Conservation (phyloP, 2,888 invertebrate species). For the Thyatira batis region DNA sequence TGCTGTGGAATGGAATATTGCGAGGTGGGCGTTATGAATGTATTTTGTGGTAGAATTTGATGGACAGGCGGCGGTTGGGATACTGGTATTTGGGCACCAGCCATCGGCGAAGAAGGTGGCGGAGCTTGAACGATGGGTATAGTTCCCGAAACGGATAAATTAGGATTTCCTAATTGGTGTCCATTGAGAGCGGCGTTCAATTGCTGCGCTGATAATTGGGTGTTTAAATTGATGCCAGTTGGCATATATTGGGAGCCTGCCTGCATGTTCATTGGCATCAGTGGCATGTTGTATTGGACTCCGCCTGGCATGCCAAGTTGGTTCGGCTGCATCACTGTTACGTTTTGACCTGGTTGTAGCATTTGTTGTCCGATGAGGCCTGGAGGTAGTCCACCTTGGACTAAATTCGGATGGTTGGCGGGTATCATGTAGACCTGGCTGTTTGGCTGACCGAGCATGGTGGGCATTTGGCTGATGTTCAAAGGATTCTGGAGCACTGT, state of each 20-base stretch:
- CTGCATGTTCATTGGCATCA: constrained; percentile 74
- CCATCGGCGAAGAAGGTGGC: constrained; percentile 57
- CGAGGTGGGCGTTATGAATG: constrained; percentile 64
- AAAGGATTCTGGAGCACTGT: constrained; percentile 72
- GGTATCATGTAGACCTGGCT: constrained; percentile 79
- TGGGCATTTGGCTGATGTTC: constrained; percentile 69
- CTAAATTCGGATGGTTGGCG: constrained; percentile 63
- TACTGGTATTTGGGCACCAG: constrained; percentile 52
- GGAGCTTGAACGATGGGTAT: constrained; percentile 73
- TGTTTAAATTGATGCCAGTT: constrained; percentile 66
- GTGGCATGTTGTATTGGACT: constrained; percentile 71
- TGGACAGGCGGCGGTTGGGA: constrained; percentile 60
- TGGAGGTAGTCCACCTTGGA: constrained; percentile 60
- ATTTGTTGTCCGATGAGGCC: constrained; percentile 68
- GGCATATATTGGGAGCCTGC: constrained; percentile 70
- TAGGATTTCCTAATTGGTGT: constrained; percentile 62
- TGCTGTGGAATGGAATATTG: constrained; percentile 69
- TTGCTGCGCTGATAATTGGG: constrained; percentile 72
- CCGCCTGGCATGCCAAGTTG: constrained; percentile 69
- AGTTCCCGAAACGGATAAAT: constrained; percentile 53
- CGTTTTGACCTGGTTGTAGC: constrained; percentile 68
- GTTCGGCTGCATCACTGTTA: constrained; percentile 75
- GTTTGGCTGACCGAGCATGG: constrained; percentile 67
- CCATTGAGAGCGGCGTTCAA: constrained; percentile 70
- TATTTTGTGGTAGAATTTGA: constrained; percentile 64